Evolutionary conservation across 2,113 vertebrate genomes (phyloP), one percentile per base, ranked within the genome.

Genomic region (Heterocephalus glaber): DNA sequence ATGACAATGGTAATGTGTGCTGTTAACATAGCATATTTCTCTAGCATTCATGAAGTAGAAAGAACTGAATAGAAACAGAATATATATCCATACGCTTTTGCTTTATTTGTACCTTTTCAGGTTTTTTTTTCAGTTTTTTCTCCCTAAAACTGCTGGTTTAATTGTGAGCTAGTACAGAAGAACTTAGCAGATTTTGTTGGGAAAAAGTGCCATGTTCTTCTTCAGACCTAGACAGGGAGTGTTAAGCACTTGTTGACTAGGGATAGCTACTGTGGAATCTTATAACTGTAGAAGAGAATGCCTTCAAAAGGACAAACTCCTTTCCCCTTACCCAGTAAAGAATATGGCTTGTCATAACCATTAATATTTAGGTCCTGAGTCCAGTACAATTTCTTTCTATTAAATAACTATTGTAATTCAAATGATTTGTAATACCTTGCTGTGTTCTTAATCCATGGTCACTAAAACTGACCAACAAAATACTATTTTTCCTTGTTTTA

Each of bases 361-460:
- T 26, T 66, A 52, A 63, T 35, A 66, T 41, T 60, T 60, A 81
- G 44, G 44, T 60, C 20, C 52, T 85, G 63, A 77, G 33, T 30
- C 22, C 52, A 77, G 70, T 52, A 92, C 6, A 83, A 65, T 58
- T 80, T 24, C 56, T 47, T 10, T 81, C 41, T 77, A 88, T n/a
- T 72, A 92, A 86, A 80, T 72, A 86, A 84, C 49, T 60, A 13
- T 68, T 80, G 4, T 60, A 54, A 19, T 74, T 81, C 68, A 90
- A 56, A n/a, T 26, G 47, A 63, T 35, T 63, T 88, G 38, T 8
- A 84, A 19, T 13, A 81, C 2, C 22, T 86, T 83, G 14, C 44
- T 96, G 66, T 94, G 14, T 35, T 63, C 19, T 76, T 92, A 91
- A 96, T 14, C 4, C 52, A 60, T 7, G 5, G 7, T 90, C 95